These are phyloP conservation scores for Corvus moneduloides DNA, from an alignment of 2,113 vertebrate species.

Conservation along the genomic window DNA sequence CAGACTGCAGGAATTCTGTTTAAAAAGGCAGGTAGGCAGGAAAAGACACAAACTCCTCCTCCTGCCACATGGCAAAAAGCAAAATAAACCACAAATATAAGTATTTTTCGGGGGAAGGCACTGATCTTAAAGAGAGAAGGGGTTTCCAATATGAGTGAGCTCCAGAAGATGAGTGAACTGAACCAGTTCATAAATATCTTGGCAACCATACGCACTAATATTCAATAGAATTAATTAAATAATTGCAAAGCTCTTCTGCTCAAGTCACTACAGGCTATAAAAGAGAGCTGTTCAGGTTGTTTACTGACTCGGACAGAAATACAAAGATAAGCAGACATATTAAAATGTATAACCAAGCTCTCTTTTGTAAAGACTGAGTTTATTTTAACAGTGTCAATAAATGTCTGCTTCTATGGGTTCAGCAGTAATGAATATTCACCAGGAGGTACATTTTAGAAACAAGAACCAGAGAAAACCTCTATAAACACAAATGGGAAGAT, in stretches of 20 bases:
- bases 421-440: constrained; percentile 2
- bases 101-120: not conserved
- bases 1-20: not conserved
- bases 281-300: constrained; percentile 33
- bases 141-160: not conserved
- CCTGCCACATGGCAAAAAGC: not conserved
- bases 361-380: constrained; percentile 42
- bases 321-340: constrained; percentile 43
- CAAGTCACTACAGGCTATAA: not conserved
- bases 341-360: constrained; percentile 53
- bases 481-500: not conserved
- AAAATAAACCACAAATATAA: not conserved
- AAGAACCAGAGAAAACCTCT: constrained; percentile 2
- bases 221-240: constrained; percentile 43
- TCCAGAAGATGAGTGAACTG: not conserved
- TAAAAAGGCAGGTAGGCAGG: not conserved
- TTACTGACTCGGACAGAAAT: constrained; percentile 42
- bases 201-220: not conserved
- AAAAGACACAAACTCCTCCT: not conserved
- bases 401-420: not conserved
- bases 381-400: constrained; percentile 56
- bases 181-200: not conserved
- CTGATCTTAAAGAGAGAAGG: not conserved
- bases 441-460: constrained; percentile 34
- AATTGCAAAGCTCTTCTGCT: constrained; percentile 12